Evolutionary conservation across 2,888 invertebrate genomes (phyloP).

Genomic region (Cryptosula pallasiana): DNA sequence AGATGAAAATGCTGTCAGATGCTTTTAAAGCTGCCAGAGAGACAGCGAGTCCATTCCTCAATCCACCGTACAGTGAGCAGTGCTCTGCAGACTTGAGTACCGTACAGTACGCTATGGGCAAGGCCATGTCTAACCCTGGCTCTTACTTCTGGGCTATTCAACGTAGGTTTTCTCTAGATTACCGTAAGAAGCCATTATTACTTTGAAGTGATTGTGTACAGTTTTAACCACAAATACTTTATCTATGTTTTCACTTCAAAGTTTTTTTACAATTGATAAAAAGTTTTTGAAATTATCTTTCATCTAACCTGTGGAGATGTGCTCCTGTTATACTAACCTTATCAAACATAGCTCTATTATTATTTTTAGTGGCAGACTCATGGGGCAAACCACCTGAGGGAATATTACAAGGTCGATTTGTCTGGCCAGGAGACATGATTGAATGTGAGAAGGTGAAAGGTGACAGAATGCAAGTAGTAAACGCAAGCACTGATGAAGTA

Average conservation of each 20-base stretch:
- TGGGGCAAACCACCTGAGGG: background rate
- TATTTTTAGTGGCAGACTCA: background rate
- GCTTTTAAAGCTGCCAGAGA: background rate
- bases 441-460: conserved; percentile 8
- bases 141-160: background rate
- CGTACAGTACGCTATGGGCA: background rate
- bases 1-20: background rate
- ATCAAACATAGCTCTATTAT: no score
- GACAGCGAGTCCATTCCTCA: background rate
- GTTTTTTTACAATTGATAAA: background rate
- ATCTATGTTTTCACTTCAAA: background rate
- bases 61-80: background rate
- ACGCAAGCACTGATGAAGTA: background rate
- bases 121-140: background rate
- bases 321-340: no score
- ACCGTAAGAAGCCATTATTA: no score
- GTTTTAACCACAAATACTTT: background rate
- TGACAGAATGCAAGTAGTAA: background rate
- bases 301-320: background rate
- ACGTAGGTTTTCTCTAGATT: background rate
- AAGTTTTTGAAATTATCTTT: background rate
- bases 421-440: conserved; percentile 15
- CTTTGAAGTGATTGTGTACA: no score
- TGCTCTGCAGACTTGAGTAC: background rate
- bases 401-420: background rate